Evolutionary conservation across 2,797 vertebrate species (phyloP).

Genomic region (Leucoraja ocellata): DNA sequence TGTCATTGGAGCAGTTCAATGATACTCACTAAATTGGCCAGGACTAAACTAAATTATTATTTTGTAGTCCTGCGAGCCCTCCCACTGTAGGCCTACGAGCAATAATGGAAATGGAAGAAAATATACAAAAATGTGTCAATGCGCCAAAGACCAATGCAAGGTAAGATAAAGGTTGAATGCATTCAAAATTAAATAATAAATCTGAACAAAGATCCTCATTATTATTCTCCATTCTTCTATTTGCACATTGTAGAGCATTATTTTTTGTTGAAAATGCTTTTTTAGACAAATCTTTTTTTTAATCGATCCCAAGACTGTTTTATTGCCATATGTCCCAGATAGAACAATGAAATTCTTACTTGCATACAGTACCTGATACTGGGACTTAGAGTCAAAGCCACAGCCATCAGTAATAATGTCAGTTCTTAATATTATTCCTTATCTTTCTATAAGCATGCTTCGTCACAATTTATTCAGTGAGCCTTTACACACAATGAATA

Average conservation of each 20-base stretch:
- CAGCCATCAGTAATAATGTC: background rate
- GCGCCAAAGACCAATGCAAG: constrained; percentile 71
- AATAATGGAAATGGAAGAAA: constrained; percentile 95
- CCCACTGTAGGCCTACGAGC: constrained; percentile 84
- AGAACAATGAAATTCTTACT: no score
- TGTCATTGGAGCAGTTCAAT: background rate
- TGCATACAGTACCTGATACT: background rate
- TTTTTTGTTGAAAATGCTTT: background rate
- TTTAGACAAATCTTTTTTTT: background rate
- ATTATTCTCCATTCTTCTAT: background rate
- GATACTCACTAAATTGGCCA: background rate
- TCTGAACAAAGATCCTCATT: background rate
- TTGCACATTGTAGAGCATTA: background rate
- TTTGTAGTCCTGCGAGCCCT: constrained; percentile 59
- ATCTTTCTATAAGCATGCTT: background rate
- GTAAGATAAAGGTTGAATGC: constrained; percentile 51
- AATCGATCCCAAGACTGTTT: background rate
- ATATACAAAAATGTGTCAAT: constrained; percentile 65
- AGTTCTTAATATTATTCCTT: background rate
- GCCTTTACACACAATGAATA: background rate
- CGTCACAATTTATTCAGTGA: background rate
- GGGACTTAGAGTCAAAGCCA: background rate
- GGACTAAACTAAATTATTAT: constrained; percentile 41
- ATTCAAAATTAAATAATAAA: background rate
- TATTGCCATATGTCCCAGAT: no score